These are phyloP conservation scores for Graptemys geographica DNA, from an alignment of 2,797 vertebrate species.

Conservation along the genomic window DNA sequence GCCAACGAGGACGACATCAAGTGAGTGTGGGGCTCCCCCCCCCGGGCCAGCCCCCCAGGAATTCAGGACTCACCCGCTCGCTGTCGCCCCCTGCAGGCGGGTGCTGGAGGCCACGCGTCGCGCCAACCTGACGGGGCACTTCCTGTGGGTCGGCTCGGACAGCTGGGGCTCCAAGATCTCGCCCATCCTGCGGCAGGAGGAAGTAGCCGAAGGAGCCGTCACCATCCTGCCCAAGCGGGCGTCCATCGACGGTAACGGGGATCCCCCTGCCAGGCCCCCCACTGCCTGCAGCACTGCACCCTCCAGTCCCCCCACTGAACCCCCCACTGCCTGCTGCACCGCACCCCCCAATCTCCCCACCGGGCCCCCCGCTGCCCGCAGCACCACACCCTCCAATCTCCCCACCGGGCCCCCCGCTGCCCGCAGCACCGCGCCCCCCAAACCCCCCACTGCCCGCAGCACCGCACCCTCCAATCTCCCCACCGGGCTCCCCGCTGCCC, in stretches of 20 bases:
- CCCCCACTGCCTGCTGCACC: no score
- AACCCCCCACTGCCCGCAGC: no score
- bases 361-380: not conserved
- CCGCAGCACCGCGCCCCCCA: no score
- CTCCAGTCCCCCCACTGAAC: no score
- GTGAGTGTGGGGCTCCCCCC: constrained; percentile 73
- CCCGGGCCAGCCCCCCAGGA: not conserved
- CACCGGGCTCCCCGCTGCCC: no score
- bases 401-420: not conserved
- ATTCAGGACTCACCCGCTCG: no score
- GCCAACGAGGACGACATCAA: constrained; percentile 95
- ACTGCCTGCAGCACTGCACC: accelerated
- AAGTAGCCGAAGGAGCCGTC: constrained; percentile 89
- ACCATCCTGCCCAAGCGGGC: constrained; percentile 93
- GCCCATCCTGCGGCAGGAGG: constrained; percentile 89
- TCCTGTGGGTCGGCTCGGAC: constrained; percentile 94
- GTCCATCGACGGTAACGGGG: constrained; percentile 88
- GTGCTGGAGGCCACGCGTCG: constrained; percentile 87
- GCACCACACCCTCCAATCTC: accelerated
- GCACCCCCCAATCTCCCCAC: accelerated
- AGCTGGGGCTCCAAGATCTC: constrained; percentile 93
- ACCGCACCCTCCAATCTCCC: no score
- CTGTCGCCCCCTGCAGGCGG: constrained; percentile 79
- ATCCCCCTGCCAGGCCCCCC: not conserved
- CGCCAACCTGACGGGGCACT: constrained; percentile 92